Base-by-base conservation (phyloP, 1,140 invertebrate species). In the Akabosia matsudoensis region DNA sequence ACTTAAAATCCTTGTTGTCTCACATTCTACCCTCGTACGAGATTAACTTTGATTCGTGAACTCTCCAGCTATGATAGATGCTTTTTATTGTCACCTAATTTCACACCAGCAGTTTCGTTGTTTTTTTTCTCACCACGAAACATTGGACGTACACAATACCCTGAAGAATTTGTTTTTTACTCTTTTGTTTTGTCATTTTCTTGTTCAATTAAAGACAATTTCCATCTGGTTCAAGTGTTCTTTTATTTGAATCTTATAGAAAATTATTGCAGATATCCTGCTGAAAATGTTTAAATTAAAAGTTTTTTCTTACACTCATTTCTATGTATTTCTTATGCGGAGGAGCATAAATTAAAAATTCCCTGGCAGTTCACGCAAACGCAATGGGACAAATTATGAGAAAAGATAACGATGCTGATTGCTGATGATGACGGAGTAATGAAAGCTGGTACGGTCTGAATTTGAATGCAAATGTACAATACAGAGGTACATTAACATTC, bases 71-170 rank as follows among this genome's bases (percentile, higher is more conserved):
- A 67, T 30, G 61, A 67, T 10, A 7, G 7, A 24, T 10, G n/a
- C 54, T 67, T 67, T 67, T 67, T 31, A 67, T 67, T 67, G 61
- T 67, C 61, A 67, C 61, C 61, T 67, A 67, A 67, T 67, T 67
- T 67, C 24, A 67, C 61, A 31, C 7, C 61, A 67, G 61, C 28
- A 1, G 24, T 61, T n/a, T 14, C 54, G 54, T 24, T 16, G 54
- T 22, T 67, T 30, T 67, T 30, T 22, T 22, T 61, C 13, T 61
- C 54, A 61, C 54, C 4, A 61, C 54, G 7, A 45, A 45, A 18
- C 18, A 45, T 18, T n/a, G 18, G 37, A 7, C 37, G 18, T 45
- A 18, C 37, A 45, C 37, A 45, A 45, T 45, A 45, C 37, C 37
- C 7, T 45, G 37, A 45, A 10, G 18, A 45, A 18, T 45, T 18